Evolutionary conservation across 2,113 vertebrate genomes (phyloP).

Genomic region (Conger conger): DNA sequence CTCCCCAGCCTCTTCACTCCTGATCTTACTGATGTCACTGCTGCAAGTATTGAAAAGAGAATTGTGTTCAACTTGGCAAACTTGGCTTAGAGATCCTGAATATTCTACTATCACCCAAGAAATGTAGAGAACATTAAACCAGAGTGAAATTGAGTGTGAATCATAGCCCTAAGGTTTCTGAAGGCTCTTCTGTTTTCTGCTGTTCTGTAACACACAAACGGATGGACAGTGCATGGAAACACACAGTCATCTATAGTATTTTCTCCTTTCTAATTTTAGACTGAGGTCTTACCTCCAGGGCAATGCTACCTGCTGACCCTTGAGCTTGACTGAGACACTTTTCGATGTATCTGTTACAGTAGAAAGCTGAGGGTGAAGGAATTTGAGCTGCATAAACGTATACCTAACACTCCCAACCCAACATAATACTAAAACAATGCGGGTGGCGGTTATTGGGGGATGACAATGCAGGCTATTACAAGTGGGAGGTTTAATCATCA

Average conservation of each 20-base stretch:
- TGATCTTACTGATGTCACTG: too few relatives aligned
- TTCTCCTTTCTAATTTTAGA: background rate
- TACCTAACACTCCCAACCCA: background rate
- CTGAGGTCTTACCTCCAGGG: background rate
- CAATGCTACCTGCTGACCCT: slow-evolving; percentile 17
- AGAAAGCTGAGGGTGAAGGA: background rate
- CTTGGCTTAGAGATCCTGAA: slow-evolving; percentile 19
- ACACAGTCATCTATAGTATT: background rate
- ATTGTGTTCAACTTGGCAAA: slow-evolving; percentile 6
- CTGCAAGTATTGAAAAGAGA: background rate
- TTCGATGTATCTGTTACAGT: background rate
- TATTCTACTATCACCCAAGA: background rate
- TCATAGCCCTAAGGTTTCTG: background rate
- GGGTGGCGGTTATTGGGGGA: too few relatives aligned
- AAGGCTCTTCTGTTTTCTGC: background rate
- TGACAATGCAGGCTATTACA: too few relatives aligned
- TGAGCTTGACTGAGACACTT: slow-evolving; percentile 7
- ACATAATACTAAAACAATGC: too few relatives aligned
- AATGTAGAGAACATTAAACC: background rate
- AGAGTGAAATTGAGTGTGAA: background rate
- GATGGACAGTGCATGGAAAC: background rate
- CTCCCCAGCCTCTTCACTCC: too few relatives aligned
- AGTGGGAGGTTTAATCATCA: too few relatives aligned
- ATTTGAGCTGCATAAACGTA: background rate
- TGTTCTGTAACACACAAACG: background rate